A percentile compares a stretch with the other conserved stretches of the same genome.
These are phyloP conservation scores for Ceuthmochares aereus DNA, from an alignment of 2,113 vertebrate genomes.

Conservation along the genomic window DNA sequence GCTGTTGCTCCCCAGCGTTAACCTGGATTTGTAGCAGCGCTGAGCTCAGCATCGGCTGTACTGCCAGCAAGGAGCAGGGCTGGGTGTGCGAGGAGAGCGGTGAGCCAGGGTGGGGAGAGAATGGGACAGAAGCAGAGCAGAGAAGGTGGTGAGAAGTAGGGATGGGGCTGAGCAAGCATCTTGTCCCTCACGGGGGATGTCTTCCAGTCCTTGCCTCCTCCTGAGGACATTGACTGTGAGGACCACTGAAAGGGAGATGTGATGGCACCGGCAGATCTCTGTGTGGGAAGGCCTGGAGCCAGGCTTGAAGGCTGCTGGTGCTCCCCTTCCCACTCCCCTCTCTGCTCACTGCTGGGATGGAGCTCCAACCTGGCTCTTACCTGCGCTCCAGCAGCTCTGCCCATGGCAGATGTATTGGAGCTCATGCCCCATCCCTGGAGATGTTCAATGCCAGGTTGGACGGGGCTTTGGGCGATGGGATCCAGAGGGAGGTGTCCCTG, in stretches of 20 bases:
- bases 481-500: too few relatives aligned
- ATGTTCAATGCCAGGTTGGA: too few relatives aligned
- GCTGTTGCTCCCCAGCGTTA: neutral
- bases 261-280: neutral
- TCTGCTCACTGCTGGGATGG: neutral
- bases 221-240: too few relatives aligned
- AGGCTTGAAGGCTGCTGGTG: neutral
- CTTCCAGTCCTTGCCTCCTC: neutral
- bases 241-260: neutral
- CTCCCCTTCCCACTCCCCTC: neutral
- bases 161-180: neutral
- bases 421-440: too few relatives aligned
- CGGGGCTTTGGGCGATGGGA: too few relatives aligned
- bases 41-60: neutral
- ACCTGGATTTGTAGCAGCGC: neutral
- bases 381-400: neutral
- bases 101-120: neutral
- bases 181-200: neutral
- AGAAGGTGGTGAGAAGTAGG: neutral
- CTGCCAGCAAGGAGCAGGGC: neutral
- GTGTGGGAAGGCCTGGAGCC: neutral
- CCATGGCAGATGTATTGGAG: neutral
- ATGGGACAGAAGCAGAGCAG: neutral
- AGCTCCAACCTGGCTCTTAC: neutral
- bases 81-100: neutral